Conservation (phyloP, 2,888 invertebrate species). For the Tenthredo notha region DNA sequence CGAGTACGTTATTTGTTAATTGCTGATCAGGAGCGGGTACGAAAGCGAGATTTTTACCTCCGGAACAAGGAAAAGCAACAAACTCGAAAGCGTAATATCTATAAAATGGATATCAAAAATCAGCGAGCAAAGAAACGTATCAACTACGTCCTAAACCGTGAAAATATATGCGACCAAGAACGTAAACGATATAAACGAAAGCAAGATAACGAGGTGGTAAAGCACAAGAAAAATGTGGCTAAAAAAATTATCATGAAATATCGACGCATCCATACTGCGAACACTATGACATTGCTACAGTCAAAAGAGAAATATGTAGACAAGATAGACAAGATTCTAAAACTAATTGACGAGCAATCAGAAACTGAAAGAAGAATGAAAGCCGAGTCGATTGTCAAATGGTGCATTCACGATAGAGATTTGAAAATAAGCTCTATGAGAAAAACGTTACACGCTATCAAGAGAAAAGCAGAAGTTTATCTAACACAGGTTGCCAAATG, state of each 20-base stretch:
- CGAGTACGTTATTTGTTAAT: not conserved
- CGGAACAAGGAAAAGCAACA: not conserved
- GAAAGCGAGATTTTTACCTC: not conserved
- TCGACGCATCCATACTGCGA: not conserved
- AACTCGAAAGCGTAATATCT: too few relatives aligned
- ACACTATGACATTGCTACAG: not conserved
- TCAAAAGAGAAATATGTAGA: constrained; percentile 10
- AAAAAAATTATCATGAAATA: constrained; percentile 8
- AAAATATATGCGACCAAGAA: not conserved
- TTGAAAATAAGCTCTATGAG: not conserved
- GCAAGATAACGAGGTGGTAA: not conserved
- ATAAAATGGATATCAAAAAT: too few relatives aligned
- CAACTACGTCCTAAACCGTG: too few relatives aligned
- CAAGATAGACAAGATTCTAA: not conserved
- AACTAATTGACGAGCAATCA: not conserved
- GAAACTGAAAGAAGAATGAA: constrained; percentile 6
- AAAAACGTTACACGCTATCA: constrained; percentile 11
- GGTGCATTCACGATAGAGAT: constrained; percentile 16
- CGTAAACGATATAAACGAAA: not conserved
- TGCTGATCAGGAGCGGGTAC: not conserved
- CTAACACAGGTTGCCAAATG: not conserved
- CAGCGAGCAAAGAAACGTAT: not conserved
- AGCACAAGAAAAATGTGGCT: not conserved
- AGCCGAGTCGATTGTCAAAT: not conserved
- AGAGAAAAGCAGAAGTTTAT: not conserved